phyloP scores from a whole-genome alignment of 1,140 invertebrate species.

The Tribolium madens region DNA sequence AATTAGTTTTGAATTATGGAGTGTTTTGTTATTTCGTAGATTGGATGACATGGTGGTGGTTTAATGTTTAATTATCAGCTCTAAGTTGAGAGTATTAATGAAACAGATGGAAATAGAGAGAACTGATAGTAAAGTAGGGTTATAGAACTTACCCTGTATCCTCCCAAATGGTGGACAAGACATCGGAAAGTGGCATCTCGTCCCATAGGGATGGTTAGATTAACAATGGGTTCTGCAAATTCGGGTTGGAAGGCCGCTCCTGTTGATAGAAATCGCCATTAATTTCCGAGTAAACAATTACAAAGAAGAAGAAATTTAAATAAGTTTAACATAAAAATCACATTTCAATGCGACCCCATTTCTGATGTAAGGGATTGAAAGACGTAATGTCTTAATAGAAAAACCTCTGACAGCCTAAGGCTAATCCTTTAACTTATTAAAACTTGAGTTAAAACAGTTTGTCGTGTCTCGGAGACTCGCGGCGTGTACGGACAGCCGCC shows the following conservation, averaged over 20 bases:
- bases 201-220: conserved; percentile 86
- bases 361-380: conserved; percentile 39
- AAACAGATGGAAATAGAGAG: conserved; percentile 37
- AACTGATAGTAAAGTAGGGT: conserved; percentile 21
- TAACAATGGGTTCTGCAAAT: conserved; percentile 84
- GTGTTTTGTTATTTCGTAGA: conserved; percentile 1
- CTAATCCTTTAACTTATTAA: conserved; percentile 65
- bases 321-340: conserved; percentile 38
- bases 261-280: conserved; percentile 44
- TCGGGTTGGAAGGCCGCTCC: conserved; percentile 82
- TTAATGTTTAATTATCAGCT: conserved; percentile 26
- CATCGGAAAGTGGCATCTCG: conserved; percentile 90
- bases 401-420: conserved; percentile 56
- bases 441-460: conserved; percentile 64
- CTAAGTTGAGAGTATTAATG: conserved; percentile 30
- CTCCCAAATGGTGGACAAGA: conserved; percentile 86
- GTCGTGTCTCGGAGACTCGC: conserved; percentile 54
- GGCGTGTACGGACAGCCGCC: conserved; percentile 52
- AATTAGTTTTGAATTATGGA: conserved; percentile 29
- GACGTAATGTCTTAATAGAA: conserved; percentile 55
- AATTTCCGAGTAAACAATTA: conserved; percentile 27
- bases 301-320: conserved; percentile 4
- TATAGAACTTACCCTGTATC: conserved; percentile 83
- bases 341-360: conserved; percentile 44
- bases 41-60: conserved; percentile 10